phyloP scores from a whole-genome alignment of 92 coral and sea anemone genomes.

The Siderastrea siderea region DNA sequence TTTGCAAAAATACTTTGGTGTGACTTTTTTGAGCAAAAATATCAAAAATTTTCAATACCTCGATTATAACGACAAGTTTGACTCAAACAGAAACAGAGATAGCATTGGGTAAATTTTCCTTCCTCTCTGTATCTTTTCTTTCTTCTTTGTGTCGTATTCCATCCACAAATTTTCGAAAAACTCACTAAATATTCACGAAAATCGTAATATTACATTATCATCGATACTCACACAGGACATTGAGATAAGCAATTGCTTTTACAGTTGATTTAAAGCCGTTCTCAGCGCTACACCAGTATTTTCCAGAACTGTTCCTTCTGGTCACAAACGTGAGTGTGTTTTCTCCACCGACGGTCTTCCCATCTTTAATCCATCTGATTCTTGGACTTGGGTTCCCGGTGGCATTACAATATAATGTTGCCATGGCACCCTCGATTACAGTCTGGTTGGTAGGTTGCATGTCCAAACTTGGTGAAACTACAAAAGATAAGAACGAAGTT shows the following conservation, averaged over 20 bases:
- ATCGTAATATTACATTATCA: no score
- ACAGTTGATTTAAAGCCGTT: background rate
- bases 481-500: background rate
- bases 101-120: no score
- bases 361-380: slow-evolving; percentile 21
- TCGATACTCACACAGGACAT: slow-evolving; percentile 10
- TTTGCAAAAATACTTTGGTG: no score
- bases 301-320: background rate
- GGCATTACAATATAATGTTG: background rate
- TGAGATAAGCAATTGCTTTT: background rate
- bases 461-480: slow-evolving; percentile 14
- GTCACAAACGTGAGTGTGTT: background rate
- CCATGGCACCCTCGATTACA: background rate
- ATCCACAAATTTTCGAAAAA: no score
- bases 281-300: slow-evolving; percentile 9
- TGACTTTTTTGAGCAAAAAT: no score
- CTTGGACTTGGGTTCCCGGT: slow-evolving; percentile 23
- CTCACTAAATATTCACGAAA: no score
- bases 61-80: no score
- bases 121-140: no score
- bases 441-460: background rate
- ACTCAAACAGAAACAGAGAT: no score
- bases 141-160: no score
- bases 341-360: background rate
- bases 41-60: no score